These are phyloP conservation scores for Diachasmimorpha longicaudata DNA, from an alignment of 1,140 invertebrate genomes.

Conservation along the genomic window DNA sequence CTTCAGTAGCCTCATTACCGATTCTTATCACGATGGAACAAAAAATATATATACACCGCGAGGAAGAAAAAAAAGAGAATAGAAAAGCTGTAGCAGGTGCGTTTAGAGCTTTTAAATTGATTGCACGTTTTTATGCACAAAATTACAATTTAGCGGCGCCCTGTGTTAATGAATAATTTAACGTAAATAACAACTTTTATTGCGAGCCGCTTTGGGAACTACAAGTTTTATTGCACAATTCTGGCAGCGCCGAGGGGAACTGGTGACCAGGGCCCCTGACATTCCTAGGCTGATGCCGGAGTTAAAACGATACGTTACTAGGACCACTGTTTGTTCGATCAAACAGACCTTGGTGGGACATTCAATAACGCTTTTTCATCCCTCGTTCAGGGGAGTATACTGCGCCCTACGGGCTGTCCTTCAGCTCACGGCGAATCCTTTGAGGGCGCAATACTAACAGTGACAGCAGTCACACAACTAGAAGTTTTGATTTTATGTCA, in stretches of 20 bases:
- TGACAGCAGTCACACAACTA: too few relatives aligned
- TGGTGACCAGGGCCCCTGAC: neutral
- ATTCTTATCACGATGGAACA: slow-evolving; percentile 14
- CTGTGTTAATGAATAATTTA: slow-evolving; percentile 3
- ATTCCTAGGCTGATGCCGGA: neutral
- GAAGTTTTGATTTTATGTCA: too few relatives aligned
- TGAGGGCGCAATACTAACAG: too few relatives aligned
- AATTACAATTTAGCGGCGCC: neutral
- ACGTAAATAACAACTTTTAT: slow-evolving; percentile 7
- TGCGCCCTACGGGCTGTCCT: neutral
- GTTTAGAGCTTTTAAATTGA: slow-evolving; percentile 19
- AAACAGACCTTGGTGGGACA: neutral
- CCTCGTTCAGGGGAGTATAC: neutral
- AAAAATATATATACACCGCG: neutral
- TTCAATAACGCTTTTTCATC: neutral
- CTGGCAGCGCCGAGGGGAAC: neutral
- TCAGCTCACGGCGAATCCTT: too few relatives aligned
- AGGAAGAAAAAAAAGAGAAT: neutral
- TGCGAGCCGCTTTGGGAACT: neutral
- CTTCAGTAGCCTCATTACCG: slow-evolving; percentile 68
- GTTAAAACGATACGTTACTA: neutral
- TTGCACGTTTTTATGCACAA: slow-evolving; percentile 1
- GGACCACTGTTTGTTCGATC: neutral
- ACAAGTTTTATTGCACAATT: neutral
- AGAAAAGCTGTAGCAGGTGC: neutral